Evolutionary conservation across 2,113 vertebrate genomes (phyloP), one percentile per base, ranked within the genome.

Genomic region (Shinisaurus crocodilurus): DNA sequence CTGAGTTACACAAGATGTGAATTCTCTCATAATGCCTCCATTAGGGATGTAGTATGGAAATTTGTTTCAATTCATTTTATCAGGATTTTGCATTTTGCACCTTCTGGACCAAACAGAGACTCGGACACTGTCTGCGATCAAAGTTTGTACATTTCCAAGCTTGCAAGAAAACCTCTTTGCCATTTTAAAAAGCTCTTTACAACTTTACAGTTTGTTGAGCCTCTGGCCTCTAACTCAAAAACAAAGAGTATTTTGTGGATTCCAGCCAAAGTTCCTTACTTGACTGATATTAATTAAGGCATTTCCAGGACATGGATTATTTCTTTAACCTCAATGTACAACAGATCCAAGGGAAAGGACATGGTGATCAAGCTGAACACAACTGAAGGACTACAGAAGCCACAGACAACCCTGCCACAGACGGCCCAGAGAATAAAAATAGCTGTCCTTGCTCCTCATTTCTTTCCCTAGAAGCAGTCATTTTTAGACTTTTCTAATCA

Each of bases 401-500:
- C 83, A 85, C 57, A 90, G 75, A 84, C 92, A 92, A 2, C 1
- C 1, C 40, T 79, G 50, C 89, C 91, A 34, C 85, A 45, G 29
- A 34, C 1, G 13, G 34, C 13, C 57, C 29, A 37, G n/a, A 50
- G 40, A 69, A 94, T 94, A 94, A 94, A 95, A 96, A 95, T 92
- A 92, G 60, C 79, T 81, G 77, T 90, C 90, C 91, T 95, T 95
- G 88, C 40, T 91, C 83, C 83, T 40, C 0, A 74, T 91, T 89
- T 87, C 93, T 93, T 95, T 93, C 92, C 82, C 86, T 94, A 23
- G 77, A 83, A 93, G 90, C 88, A 89, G 90, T 34, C 45, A 91
- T 90, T 90, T 94, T 94, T 45, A 86, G 88, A 88, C 48, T 87
- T 86, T 93, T 92, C 91, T 90, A 94, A 95, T 95, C 94, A 92